Conservation (phyloP, 1,140 invertebrate species). For the Tetragnatha versicolor region DNA sequence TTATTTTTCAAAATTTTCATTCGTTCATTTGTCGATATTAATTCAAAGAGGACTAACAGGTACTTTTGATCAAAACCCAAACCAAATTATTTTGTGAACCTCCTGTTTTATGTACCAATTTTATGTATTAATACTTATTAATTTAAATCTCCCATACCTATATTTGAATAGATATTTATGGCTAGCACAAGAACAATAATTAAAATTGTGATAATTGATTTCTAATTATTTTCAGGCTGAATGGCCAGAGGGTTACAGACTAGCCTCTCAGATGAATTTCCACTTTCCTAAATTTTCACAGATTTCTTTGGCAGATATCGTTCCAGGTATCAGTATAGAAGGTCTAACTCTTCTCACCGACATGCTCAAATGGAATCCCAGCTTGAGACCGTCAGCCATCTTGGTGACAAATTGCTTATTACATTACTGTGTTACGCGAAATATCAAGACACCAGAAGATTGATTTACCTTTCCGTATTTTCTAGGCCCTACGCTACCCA, state of each 20-base stretch:
- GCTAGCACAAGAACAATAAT: no score
- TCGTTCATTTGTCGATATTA: no score
- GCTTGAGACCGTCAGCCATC: slow-evolving; percentile 88
- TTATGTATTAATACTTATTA: no score
- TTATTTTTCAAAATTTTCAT: no score
- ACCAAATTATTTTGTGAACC: no score
- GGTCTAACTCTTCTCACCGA: slow-evolving; percentile 86
- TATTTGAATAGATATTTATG: no score
- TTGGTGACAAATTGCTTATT: slow-evolving; percentile 65
- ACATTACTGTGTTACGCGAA: not conserved
- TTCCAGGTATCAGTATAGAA: slow-evolving; percentile 84
- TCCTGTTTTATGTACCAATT: no score
- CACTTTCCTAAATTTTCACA: slow-evolving; percentile 88
- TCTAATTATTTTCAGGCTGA: slow-evolving; percentile 71
- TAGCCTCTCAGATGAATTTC: slow-evolving; percentile 95
- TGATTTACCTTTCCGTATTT: not conserved
- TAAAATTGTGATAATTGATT: no score
- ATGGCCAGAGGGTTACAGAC: slow-evolving; percentile 93
- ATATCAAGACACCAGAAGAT: not conserved
- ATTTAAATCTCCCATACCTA: no score
- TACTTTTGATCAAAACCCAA: no score
- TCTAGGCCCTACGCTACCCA: slow-evolving; percentile 14
- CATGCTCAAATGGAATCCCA: slow-evolving; percentile 91
- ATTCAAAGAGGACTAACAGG: no score
- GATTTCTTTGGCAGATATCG: slow-evolving; percentile 80